These are phyloP conservation scores for Melieria crassipennis DNA, from an alignment of 2,888 invertebrate genomes.

Conservation along the genomic window DNA sequence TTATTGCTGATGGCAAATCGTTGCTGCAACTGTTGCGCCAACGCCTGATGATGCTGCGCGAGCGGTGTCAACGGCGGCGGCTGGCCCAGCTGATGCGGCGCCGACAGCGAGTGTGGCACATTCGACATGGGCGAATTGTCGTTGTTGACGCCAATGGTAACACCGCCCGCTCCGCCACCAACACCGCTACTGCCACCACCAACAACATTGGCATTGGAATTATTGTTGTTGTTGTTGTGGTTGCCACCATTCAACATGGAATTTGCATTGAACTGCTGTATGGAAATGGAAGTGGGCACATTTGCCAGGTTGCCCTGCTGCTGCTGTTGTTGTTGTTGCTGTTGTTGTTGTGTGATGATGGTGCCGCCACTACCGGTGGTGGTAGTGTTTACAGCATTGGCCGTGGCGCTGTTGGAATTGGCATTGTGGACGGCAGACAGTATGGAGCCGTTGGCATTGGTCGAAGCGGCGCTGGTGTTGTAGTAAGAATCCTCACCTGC, in stretches of 20 bases:
- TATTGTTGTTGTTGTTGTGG: constrained; percentile 33
- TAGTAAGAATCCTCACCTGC: constrained; percentile 64
- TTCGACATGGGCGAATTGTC: constrained; percentile 53
- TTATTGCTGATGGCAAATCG: constrained; percentile 68
- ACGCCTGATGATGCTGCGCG: constrained; percentile 72
- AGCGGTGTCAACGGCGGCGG: constrained; percentile 64
- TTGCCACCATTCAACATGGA: constrained; percentile 51
- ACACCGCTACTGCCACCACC: constrained; percentile 41
- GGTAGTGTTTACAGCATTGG: constrained; percentile 54
- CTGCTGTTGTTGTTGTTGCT: constrained; percentile 43
- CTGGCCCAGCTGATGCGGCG: constrained; percentile 63
- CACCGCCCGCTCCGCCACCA: constrained; percentile 21
- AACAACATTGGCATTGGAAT: constrained; percentile 39
- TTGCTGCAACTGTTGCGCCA: constrained; percentile 72
- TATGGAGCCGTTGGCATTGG: constrained; percentile 61
- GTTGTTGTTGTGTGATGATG: constrained; percentile 51
- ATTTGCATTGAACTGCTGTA: constrained; percentile 63
- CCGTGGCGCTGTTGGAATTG: constrained; percentile 46
- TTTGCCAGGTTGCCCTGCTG: constrained; percentile 2
- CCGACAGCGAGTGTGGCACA: constrained; percentile 66
- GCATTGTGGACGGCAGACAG: constrained; percentile 64
- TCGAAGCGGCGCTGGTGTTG: constrained; percentile 54
- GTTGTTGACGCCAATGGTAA: constrained; percentile 51
- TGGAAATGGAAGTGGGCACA: constrained; percentile 64
- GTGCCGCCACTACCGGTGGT: constrained; percentile 56